Evolutionary conservation across 2,888 invertebrate genomes (phyloP).

Genomic region (Aelia acuminata): DNA sequence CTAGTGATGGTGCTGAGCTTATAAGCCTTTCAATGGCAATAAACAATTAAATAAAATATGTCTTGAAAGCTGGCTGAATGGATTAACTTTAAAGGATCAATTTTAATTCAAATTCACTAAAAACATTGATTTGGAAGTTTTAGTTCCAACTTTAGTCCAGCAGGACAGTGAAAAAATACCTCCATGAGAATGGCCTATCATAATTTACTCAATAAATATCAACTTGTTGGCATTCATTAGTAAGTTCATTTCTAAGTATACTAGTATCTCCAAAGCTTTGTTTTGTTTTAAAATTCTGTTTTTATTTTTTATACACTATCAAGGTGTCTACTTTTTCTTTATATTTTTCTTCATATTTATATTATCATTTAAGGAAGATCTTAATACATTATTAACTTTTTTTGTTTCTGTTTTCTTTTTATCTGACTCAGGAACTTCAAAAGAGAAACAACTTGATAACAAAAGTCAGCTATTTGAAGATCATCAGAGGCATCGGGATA

Average conservation of each 20-base stretch:
- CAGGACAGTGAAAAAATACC: too few species aligned
- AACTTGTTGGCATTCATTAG: too few species aligned
- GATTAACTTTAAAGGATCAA: too few species aligned
- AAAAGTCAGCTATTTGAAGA: slow-evolving; percentile 43
- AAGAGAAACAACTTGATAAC: slow-evolving; percentile 33
- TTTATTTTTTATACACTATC: not conserved
- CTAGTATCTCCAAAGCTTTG: not conserved
- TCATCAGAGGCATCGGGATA: not conserved
- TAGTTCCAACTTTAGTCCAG: too few species aligned
- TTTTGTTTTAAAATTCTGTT: not conserved
- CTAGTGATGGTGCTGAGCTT: too few species aligned
- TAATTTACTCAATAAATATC: too few species aligned
- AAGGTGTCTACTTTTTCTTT: not conserved
- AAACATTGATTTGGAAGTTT: too few species aligned
- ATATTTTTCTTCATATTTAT: not conserved
- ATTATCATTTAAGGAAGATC: not conserved
- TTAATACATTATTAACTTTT: slow-evolving; percentile 13
- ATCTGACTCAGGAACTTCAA: slow-evolving; percentile 22
- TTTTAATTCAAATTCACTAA: too few species aligned
- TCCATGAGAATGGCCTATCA: too few species aligned
- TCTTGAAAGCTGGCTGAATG: too few species aligned
- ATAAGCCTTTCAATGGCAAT: too few species aligned
- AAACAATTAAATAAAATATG: too few species aligned
- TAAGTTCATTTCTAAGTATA: not conserved
- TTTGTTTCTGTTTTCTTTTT: slow-evolving; percentile 31